A percentile compares a stretch with the other conserved stretches of the same genome.
Conservation (phyloP, 2,888 invertebrate genomes). For the Macrosiphum euphorbiae region DNA sequence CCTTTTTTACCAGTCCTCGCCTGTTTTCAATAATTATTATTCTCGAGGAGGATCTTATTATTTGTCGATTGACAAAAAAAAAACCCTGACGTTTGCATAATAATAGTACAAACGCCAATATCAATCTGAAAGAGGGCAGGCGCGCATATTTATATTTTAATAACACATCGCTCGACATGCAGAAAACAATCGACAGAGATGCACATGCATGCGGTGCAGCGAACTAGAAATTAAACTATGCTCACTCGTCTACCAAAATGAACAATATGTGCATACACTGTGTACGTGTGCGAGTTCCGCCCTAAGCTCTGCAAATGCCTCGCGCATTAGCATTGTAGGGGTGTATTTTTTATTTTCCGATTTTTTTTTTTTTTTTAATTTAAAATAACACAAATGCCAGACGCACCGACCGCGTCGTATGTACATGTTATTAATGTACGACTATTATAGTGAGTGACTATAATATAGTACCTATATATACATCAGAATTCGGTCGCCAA, state of each 20-base stretch:
- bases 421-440: not conserved
- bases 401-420: not conserved
- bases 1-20: too few species aligned
- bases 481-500: not conserved
- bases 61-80: not conserved
- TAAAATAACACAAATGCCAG: slow-evolving; percentile 55
- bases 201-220: slow-evolving; percentile 23
- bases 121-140: not conserved
- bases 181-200: slow-evolving; percentile 43
- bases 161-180: slow-evolving; percentile 41
- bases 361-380: slow-evolving; percentile 51
- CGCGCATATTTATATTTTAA: slow-evolving; percentile 66
- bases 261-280: slow-evolving; percentile 36
- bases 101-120: not conserved
- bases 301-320: slow-evolving; percentile 14
- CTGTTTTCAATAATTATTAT: not conserved
- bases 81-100: not conserved
- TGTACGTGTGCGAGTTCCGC: slow-evolving; percentile 4
- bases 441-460: not conserved
- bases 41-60: not conserved
- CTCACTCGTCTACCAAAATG: slow-evolving; percentile 27
- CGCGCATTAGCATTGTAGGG: slow-evolving; percentile 1
- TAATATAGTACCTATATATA: too few species aligned
- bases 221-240: slow-evolving; percentile 57
- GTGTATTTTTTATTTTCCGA: slow-evolving; percentile 8